These are phyloP conservation scores for Mobula hypostoma DNA, from an alignment of 2,113 vertebrate genomes.

Conservation along the genomic window DNA sequence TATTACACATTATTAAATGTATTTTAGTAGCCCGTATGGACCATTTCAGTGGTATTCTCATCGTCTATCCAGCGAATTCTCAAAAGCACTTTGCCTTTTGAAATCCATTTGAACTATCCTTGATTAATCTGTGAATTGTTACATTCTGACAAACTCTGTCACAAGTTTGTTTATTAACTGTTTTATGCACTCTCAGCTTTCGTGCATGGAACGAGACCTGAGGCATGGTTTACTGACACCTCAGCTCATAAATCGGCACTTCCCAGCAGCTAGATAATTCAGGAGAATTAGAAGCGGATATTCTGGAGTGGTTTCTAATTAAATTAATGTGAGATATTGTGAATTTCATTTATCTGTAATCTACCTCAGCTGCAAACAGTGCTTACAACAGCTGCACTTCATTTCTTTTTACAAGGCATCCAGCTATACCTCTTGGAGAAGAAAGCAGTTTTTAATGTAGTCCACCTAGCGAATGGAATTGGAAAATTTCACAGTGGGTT, in stretches of 20 bases:
- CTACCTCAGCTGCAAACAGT: not conserved
- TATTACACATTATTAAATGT: not conserved
- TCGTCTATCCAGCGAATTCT: not conserved
- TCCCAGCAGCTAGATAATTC: not conserved
- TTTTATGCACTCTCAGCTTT: not conserved
- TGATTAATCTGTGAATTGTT: not conserved
- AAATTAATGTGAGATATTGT: not conserved
- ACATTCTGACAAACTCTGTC: not conserved
- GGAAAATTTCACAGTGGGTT: not conserved
- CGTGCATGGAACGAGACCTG: too few species aligned
- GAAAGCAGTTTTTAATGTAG: not conserved
- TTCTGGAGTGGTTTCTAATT: not conserved
- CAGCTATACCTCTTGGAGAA: not conserved
- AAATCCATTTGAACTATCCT: not conserved
- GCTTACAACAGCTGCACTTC: not conserved
- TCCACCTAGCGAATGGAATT: not conserved
- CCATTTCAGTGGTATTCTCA: not conserved
- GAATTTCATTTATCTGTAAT: slow-evolving; percentile 12
- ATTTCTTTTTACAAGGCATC: not conserved
- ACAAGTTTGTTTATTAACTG: not conserved
- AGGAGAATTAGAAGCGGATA: not conserved
- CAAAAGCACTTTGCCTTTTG: not conserved
- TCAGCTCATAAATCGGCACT: not conserved
- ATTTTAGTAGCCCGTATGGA: not conserved
- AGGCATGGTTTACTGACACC: not conserved